Conservation (phyloP, 2,797 vertebrate species). For the Apogon hyalosoma region DNA sequence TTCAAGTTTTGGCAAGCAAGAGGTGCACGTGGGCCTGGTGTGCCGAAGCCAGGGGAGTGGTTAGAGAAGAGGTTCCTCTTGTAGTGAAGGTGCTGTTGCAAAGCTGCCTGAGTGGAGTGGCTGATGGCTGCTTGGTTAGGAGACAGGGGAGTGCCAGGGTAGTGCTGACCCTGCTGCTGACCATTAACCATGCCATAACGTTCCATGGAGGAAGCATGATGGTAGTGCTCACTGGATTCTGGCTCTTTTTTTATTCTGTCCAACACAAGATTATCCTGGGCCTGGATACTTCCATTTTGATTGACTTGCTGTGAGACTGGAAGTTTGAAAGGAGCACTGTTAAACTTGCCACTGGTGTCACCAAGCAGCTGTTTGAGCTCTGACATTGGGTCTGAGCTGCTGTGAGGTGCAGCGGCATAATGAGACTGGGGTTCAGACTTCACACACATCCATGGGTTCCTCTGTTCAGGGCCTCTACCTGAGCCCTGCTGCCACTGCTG, state of each 20-base stretch:
- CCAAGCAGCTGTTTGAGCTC: conserved; percentile 95
- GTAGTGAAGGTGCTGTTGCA: conserved; percentile 97
- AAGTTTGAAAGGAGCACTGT: conserved; percentile 87
- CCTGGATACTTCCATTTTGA: conserved; percentile 72
- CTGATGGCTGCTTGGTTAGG: conserved; percentile 83
- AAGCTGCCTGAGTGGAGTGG: conserved; percentile 92
- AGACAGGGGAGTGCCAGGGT: conserved; percentile 72
- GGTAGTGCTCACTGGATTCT: conserved; percentile 76
- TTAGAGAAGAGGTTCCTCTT: conserved; percentile 93
- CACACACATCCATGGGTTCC: conserved; percentile 79
- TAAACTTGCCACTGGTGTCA: conserved; percentile 87
- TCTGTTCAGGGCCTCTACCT: conserved; percentile 73
- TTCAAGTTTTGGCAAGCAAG: conserved; percentile 83
- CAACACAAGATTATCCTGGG: conserved; percentile 59
- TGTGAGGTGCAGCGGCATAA: conserved; percentile 68
- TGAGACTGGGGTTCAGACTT: conserved; percentile 77
- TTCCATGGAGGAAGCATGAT: conserved; percentile 72
- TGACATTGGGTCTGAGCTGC: conserved; percentile 90
- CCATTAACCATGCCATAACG: conserved; percentile 80
- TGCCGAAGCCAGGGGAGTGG: conserved; percentile 74
- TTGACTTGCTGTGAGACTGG: conserved; percentile 81
- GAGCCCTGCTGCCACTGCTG: conserved; percentile 76
- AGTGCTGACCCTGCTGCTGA: conserved; percentile 77
- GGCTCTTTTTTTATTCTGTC: conserved; percentile 83
- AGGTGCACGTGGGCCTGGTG: conserved; percentile 49